phyloP scores from a whole-genome alignment of 2,113 vertebrate species.

The Charadrius vociferus region DNA sequence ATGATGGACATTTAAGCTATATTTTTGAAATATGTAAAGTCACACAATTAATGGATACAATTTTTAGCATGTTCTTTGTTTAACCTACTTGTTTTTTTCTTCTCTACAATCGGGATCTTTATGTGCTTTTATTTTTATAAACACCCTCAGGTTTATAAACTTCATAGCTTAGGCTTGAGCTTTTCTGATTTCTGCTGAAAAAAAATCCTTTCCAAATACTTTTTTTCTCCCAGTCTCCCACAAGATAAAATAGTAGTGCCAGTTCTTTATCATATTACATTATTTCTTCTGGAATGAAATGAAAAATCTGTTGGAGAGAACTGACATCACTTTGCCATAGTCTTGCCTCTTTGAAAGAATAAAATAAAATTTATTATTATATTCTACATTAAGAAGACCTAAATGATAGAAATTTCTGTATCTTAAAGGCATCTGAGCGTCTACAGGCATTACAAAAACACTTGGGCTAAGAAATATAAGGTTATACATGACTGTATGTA shows the following conservation, averaged over 20 bases:
- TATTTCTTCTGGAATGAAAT: not conserved
- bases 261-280: not conserved
- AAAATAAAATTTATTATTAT: not conserved
- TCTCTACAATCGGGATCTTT: not conserved
- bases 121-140: constrained; percentile 42
- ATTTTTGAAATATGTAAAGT: not conserved
- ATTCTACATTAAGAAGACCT: not conserved
- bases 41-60: not conserved
- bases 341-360: not conserved
- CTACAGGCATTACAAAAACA: not conserved
- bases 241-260: not conserved
- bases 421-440: not conserved
- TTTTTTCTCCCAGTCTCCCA: not conserved
- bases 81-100: not conserved
- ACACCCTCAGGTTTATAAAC: not conserved
- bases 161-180: not conserved
- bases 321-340: not conserved
- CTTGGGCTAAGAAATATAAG: not conserved
- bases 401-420: not conserved
- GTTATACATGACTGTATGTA: not conserved
- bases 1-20: not conserved
- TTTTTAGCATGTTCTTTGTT: not conserved
- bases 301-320: not conserved
- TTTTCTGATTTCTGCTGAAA: constrained; percentile 32
- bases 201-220: not conserved